Base-by-base conservation (phyloP, 1,140 invertebrate species). In the Drosophila serrata region DNA sequence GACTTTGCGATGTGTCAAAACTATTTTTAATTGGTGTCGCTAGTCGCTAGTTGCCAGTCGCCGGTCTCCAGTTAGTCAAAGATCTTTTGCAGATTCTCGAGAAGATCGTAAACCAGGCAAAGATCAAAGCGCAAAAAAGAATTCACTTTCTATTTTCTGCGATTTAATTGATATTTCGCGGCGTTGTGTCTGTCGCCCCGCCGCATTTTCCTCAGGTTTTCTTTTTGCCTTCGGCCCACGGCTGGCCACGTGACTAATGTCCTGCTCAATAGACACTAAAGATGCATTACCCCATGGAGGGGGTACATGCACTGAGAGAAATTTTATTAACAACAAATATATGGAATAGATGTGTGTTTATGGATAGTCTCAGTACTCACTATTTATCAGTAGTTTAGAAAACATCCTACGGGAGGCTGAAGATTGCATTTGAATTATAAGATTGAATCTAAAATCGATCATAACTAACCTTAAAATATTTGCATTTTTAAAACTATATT, bases 181-280 rank as follows among this genome's bases (percentile, higher is more conserved):
- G 74, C 73, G 65, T 75, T 67, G 84, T 81, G 75, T 63, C 58
- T 58, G 42, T 49, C 9, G 61, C 31, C 49, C 15, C 5, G 17
- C 33, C 40, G 11, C 45, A n/a, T 33, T 24, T 24, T 24, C 29
- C 19, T 6, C 2, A 12, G 24, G 37, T 40, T 17, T 48, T n/a
- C n/a, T 31, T 48, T n/a, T 22, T 31, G 19, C 43, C 49, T 37
- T 33, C 64, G 37, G 64, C 69, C 72, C 60, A 55, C 72, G 51
- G 43, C 12, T 31, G 49, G 29, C 63, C 49, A 79, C 82, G 87
- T 91, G 88, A 91, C 82, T 87, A 91, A 87, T 91, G 88, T 82
- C 87, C 74, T 81, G 84, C 85, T 90, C 85, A 90, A 90, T 90
- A 90, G 85, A 90, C 85, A 90, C 85, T 85, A 87, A 87, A 87